Base-by-base conservation (phyloP, 2,113 vertebrate species). In the Columbina picui region DNA sequence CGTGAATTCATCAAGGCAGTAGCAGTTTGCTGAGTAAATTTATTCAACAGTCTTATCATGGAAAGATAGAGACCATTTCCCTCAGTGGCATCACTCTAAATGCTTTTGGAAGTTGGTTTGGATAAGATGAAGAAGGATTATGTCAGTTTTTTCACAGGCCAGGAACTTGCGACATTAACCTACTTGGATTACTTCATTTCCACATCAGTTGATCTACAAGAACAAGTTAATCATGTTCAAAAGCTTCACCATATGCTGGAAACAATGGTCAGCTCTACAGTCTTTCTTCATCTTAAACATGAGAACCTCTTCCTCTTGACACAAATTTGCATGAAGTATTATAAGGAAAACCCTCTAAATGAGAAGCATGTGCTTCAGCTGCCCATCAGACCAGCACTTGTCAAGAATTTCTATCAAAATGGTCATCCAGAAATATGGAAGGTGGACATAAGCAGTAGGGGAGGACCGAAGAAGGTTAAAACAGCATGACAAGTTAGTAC, bases 71-170 rank as follows among this genome's bases (percentile, higher is more conserved):
- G n/a, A 80, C 74, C 0, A 91, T 99, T 92, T 92, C 98, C 89
- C 98, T 99, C 61, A 98, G 86, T 41, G 99, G 98, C 32, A 96
- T 98, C 77, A 91, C 97, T 49, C 99, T 99, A 98, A 34, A 99
- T 99, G 99, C 98, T 99, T 79, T 98, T 99, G 71, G 99, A 99
- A 96, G 98, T 99, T 91, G 99, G 99, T 68, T 89, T 99, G 97
- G 99, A 99, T 95, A 99, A 99, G 97, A 98, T 99, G 97, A 99
- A 99, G 95, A 99, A 98, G 97, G 99, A 99, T 97, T 99, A 99
- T 91, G 98, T 99, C 84, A 99, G 98, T 96, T 99, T 99, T 97
- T 99, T 99, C 43, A 45, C 95, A 99, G 99, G 98, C 87, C 98
- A 99, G 88, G 98, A 99, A 94, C 97, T 99, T 96, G 99, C 99